These are phyloP conservation scores for Sisor rabdophorus DNA, from an alignment of 2,113 vertebrate species.

Conservation along the genomic window DNA sequence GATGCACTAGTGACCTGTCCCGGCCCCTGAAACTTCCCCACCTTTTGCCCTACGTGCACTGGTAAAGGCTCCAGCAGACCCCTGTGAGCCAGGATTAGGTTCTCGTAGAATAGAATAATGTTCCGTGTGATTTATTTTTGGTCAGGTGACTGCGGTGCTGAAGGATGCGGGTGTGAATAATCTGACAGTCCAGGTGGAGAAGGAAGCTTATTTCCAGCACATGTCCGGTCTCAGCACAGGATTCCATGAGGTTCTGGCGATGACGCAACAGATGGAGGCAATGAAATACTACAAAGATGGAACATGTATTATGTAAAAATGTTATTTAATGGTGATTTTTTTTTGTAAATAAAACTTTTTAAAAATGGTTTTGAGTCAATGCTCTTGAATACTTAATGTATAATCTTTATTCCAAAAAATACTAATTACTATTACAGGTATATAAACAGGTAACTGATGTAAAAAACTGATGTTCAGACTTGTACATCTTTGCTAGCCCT, in stretches of 20 bases:
- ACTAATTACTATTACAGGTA: not conserved
- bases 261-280: constrained; percentile 93
- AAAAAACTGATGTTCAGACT: not conserved
- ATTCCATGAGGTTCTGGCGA: constrained; percentile 89
- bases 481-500: not conserved
- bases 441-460: not conserved
- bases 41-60: no score
- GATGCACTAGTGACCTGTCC: no score
- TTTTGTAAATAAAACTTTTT: constrained; percentile 36
- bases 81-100: no score
- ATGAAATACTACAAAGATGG: constrained; percentile 91
- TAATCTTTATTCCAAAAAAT: not conserved
- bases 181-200: constrained; percentile 94
- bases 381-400: not conserved
- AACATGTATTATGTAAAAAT: constrained; percentile 87
- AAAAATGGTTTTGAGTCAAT: not conserved
- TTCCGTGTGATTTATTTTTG: not conserved
- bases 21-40: no score
- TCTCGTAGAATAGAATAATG: no score
- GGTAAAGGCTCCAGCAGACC: no score
- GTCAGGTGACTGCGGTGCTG: constrained; percentile 85
- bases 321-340: constrained; percentile 42
- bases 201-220: constrained; percentile 97
- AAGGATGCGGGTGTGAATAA: constrained; percentile 96
- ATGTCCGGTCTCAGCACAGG: constrained; percentile 96